Base-by-base conservation (phyloP, 1,140 invertebrate genomes). In the Lordiphosa stackelbergi region DNA sequence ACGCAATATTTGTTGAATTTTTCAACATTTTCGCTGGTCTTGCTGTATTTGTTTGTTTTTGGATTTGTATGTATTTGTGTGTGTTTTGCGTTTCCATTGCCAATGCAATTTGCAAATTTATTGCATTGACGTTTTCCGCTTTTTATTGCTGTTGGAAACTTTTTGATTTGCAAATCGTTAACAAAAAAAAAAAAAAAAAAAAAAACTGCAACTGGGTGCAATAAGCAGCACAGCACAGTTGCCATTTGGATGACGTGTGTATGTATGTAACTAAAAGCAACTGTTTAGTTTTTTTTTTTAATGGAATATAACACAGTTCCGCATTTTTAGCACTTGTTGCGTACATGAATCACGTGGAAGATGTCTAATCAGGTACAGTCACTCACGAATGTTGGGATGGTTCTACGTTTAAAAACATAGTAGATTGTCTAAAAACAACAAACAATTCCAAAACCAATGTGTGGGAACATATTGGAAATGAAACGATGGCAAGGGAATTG, bases 1-100 rank as follows among this genome's bases (percentile, higher is more conserved):
- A 66, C 69, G 75, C 56, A 81, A 81, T 83, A 62, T 74, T 66
- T 58, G 72, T 70, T 75, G 75, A 61, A 72, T 69, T 72, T 81
- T 72, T 69, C 65, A 61, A 75, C 71, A 75, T 75, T 77, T 62
- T 64, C 31, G 53, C 36, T 57, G 46, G 59, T 68, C 55, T 68
- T 49, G 28, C 28, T 68, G 63, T 56, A 38, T 22, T 51, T 51
- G 13, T 51, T 16, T 22, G 19, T 36, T 16, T n/a, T 22, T 28
- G 13, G 51, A 53, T 43, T 24, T 47, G 43, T 53, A 35, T 65
- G 38, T 54, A n/a, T 63, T 28, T 60, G 12, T 36, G 46, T 58
- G 43, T 58, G 38, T 49, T 28, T 68, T 51, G 55, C 51, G 65
- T 63, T 75, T 71, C 72, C 72, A 75, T 72, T 75, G 72, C 69